A percentile compares a stretch with the other conserved stretches of the same genome.
phyloP scores from a whole-genome alignment of 2,113 vertebrate species.

The Elachura formosa region DNA sequence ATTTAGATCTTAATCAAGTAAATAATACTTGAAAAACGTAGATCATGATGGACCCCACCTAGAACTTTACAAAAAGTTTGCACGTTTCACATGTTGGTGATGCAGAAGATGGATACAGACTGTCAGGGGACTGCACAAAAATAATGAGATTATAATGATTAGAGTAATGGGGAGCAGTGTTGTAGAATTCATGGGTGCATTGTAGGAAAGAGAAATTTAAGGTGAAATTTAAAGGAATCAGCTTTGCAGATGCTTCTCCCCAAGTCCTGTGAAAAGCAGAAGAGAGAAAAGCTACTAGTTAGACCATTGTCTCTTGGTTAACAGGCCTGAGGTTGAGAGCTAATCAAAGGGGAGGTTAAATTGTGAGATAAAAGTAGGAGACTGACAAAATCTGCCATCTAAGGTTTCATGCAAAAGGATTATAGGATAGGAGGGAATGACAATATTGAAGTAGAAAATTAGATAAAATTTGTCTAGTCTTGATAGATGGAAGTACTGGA shows the following conservation, averaged over 20 bases:
- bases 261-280: neutral
- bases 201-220: neutral
- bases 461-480: neutral
- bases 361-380: neutral
- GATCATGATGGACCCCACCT: neutral
- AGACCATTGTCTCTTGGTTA: neutral
- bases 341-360: neutral
- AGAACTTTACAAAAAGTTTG: neutral
- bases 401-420: neutral
- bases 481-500: neutral
- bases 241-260: neutral
- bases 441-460: neutral
- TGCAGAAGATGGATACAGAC: neutral
- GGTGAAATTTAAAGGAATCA: neutral
- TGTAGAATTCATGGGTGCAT: neutral
- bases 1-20: too few relatives aligned
- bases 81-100: neutral
- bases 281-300: neutral
- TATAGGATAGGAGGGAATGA: neutral
- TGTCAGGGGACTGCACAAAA: neutral
- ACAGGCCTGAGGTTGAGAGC: neutral
- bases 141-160: neutral
- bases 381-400: neutral
- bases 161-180: neutral
- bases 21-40: neutral